A percentile compares a stretch with the other conserved stretches of the same genome.
Evolutionary conservation across 2,888 invertebrate genomes (phyloP).

Genomic region (Dichetophora obliterata): DNA sequence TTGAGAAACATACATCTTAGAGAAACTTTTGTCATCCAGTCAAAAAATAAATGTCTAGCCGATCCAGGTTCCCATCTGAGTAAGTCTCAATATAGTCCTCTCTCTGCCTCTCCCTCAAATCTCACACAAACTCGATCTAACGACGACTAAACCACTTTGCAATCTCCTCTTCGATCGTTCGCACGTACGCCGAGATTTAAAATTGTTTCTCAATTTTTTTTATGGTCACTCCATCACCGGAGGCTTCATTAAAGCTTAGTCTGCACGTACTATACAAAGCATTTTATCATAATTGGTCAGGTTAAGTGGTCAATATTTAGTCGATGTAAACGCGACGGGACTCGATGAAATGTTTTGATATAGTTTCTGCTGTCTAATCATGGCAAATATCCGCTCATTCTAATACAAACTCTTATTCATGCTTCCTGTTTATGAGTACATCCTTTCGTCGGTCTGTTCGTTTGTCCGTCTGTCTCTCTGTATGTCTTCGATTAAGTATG

Average conservation of each 20-base stretch:
- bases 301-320: no score
- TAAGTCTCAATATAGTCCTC: no score
- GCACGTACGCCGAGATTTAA: no score
- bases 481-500: not conserved
- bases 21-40: no score
- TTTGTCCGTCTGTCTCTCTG: not conserved
- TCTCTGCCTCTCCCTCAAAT: no score
- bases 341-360: conserved; percentile 5
- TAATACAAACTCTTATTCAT: not conserved
- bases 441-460: not conserved
- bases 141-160: no score
- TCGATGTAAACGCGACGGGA: not conserved
- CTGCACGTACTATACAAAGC: not conserved
- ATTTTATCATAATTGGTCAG: conserved; percentile 18
- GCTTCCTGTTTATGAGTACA: not conserved
- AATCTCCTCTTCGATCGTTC: no score
- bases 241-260: not conserved
- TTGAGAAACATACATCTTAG: no score
- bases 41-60: no score
- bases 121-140: no score
- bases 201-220: not conserved
- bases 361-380: not conserved
- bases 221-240: not conserved
- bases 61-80: no score
- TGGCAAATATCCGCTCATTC: conserved; percentile 14